Percentiles rank a stretch among this genome's conserved stretches.
Conservation (phyloP, 2,797 vertebrate species). For the Trematomus bernacchii region DNA sequence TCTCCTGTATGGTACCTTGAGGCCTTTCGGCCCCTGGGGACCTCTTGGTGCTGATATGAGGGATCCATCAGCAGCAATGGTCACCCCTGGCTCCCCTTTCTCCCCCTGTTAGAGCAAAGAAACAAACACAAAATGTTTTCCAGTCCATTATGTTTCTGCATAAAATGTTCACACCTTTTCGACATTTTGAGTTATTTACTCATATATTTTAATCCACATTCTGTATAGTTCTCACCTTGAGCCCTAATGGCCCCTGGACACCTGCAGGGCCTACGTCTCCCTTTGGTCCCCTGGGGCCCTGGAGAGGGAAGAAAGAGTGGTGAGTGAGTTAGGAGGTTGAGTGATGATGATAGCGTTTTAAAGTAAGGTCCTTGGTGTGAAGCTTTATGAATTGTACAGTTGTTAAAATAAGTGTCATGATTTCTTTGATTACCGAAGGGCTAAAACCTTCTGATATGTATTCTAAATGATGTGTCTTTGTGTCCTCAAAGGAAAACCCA, state of each 20-base stretch:
- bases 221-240: slow-evolving; percentile 82
- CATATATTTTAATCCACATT: not conserved
- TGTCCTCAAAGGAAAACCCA: not conserved
- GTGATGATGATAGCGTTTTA: not conserved
- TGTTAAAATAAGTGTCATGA: not conserved
- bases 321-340: not conserved
- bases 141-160: not conserved
- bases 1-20: slow-evolving; percentile 64
- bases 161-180: not conserved
- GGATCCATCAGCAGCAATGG: slow-evolving; percentile 88
- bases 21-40: slow-evolving; percentile 88
- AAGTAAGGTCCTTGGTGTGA: not conserved
- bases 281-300: slow-evolving; percentile 94
- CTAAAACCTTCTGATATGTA: not conserved
- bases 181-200: not conserved
- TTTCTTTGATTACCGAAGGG: not conserved
- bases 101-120: slow-evolving; percentile 86
- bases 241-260: slow-evolving; percentile 85
- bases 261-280: slow-evolving; percentile 89
- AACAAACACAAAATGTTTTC: not conserved
- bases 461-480: no score
- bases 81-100: slow-evolving; percentile 92
- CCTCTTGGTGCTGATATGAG: slow-evolving; percentile 78
- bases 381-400: not conserved
- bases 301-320: not conserved